Conservation (phyloP, 1,140 invertebrate species). For the Whitmania pigra region DNA sequence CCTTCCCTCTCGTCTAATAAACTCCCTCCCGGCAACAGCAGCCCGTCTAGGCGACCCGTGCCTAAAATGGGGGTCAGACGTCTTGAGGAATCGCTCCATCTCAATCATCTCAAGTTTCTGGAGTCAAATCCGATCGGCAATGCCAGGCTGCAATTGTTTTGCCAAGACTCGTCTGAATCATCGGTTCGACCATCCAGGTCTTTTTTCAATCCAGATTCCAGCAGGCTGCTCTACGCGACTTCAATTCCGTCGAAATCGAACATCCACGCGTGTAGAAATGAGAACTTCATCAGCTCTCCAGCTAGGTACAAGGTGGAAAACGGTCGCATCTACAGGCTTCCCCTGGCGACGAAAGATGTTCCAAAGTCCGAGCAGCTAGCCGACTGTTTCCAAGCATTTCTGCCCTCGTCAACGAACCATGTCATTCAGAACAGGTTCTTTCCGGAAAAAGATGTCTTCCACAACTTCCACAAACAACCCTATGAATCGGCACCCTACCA, state of each 20-base stretch:
- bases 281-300: conserved; percentile 3
- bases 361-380: background rate
- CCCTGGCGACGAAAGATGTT: background rate
- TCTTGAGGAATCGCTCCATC: background rate
- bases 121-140: background rate
- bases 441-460: too few species aligned
- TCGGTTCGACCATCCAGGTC: too few species aligned
- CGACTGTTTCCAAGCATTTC: background rate
- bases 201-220: too few species aligned
- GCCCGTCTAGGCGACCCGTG: background rate
- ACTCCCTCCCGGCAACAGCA: background rate
- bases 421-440: too few species aligned
- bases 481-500: too few species aligned
- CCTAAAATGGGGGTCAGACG: conserved; percentile 3
- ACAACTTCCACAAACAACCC: too few species aligned
- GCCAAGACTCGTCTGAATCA: too few species aligned
- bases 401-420: too few species aligned
- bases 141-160: too few species aligned
- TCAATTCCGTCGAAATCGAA: background rate
- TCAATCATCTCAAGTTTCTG: background rate
- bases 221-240: background rate
- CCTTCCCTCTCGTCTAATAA: too few species aligned
- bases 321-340: background rate
- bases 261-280: background rate
- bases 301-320: conserved; percentile 3